A percentile compares a stretch with the other conserved stretches of the same genome.
phyloP scores from a whole-genome alignment of 2,888 invertebrate genomes.

The Heliconius cydno region DNA sequence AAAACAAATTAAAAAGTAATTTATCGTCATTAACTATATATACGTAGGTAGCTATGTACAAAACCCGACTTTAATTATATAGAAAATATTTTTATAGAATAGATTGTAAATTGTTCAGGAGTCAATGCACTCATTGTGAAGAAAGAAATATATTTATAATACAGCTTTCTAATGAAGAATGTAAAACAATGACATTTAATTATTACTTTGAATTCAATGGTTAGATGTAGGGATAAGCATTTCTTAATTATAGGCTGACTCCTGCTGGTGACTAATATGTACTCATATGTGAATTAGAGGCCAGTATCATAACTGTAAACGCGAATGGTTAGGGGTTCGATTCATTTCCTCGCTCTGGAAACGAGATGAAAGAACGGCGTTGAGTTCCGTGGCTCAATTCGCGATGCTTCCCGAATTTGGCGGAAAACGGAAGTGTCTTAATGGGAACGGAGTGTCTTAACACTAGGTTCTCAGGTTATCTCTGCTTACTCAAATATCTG shows the following conservation, averaged over 20 bases:
- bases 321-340: too few relatives aligned
- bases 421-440: background rate
- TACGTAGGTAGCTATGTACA: background rate
- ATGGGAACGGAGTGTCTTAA: too few relatives aligned
- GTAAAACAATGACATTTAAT: slow-evolving; percentile 29
- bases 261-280: background rate
- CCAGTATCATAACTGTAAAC: too few relatives aligned
- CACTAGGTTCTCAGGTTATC: too few relatives aligned
- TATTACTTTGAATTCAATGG: slow-evolving; percentile 27
- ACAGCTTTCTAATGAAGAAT: slow-evolving; percentile 20
- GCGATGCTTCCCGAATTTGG: background rate
- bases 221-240: slow-evolving; percentile 7
- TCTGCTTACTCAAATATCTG: background rate
- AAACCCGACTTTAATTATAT: slow-evolving; percentile 11
- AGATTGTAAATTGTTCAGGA: background rate
- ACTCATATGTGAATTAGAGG: background rate
- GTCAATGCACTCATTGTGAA: slow-evolving; percentile 10
- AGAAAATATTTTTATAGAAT: slow-evolving; percentile 3
- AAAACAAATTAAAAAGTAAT: slow-evolving; percentile 3
- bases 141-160: slow-evolving; percentile 13
- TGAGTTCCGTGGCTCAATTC: background rate
- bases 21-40: slow-evolving; percentile 2
- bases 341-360: background rate
- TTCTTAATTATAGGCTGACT: slow-evolving; percentile 14
- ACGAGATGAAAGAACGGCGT: background rate